phyloP scores from a whole-genome alignment of 2,113 vertebrate genomes.

The Grantiella picta region DNA sequence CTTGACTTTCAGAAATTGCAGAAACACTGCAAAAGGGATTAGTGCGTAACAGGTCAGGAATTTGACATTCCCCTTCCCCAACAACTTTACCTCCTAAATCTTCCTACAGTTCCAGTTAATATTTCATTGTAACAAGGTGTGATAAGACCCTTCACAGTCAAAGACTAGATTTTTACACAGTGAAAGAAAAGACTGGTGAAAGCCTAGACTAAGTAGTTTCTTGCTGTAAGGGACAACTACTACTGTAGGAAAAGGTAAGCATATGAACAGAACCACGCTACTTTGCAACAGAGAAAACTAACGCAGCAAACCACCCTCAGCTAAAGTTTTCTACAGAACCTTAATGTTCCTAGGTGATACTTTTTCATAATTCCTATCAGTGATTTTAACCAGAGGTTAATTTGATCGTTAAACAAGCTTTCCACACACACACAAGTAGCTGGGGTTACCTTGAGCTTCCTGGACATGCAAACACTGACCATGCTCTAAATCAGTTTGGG shows the following conservation, averaged over 20 bases:
- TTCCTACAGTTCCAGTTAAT: neutral
- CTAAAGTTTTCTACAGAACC: neutral
- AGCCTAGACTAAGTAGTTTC: neutral
- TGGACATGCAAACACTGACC: slow-evolving; percentile 69
- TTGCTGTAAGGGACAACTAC: neutral
- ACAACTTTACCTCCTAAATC: neutral
- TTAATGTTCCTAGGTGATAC: neutral
- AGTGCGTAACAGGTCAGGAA: neutral
- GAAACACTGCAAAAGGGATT: neutral
- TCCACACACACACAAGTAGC: neutral
- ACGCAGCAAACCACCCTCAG: neutral
- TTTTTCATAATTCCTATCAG: neutral
- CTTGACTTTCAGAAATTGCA: neutral
- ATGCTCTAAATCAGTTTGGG: slow-evolving; percentile 57
- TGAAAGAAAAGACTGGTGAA: neutral
- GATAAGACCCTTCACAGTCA: neutral
- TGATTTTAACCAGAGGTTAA: slow-evolving; percentile 20
- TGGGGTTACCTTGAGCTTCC: slow-evolving; percentile 68
- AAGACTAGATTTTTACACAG: no score
- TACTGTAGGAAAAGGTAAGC: neutral
- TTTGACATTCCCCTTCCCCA: accelerated
- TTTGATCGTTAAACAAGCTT: slow-evolving; percentile 6
- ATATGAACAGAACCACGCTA: neutral
- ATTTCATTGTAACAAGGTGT: neutral
- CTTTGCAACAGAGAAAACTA: neutral